Conservation (phyloP, 2,888 invertebrate genomes). For the Zhuqinia jingwanae region DNA sequence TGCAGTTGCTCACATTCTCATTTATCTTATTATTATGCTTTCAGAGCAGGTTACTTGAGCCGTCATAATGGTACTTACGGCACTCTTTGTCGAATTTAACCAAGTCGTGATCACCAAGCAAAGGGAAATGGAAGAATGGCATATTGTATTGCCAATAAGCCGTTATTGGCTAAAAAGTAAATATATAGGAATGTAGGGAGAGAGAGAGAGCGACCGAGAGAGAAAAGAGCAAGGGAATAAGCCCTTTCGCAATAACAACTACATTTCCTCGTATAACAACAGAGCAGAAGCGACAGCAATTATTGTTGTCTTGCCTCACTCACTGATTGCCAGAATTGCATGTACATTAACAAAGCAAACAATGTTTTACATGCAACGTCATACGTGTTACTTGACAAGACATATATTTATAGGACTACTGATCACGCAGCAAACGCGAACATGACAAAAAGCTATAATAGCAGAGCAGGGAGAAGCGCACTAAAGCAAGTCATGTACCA, state of each 20-base stretch:
- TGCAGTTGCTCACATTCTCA: not conserved
- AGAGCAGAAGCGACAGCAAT: not conserved
- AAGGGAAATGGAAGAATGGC: not conserved
- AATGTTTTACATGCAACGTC: not conserved
- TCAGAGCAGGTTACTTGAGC: slow-evolving; percentile 23
- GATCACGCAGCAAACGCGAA: too few relatives aligned
- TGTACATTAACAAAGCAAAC: not conserved
- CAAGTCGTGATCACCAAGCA: not conserved
- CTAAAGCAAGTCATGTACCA: not conserved
- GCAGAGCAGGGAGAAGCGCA: too few relatives aligned
- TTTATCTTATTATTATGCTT: slow-evolving; percentile 24
- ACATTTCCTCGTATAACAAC: too few relatives aligned
- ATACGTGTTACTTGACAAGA: not conserved
- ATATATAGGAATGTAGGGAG: not conserved
- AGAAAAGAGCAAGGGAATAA: not conserved
- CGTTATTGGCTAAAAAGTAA: not conserved
- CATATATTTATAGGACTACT: too few relatives aligned
- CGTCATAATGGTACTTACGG: slow-evolving; percentile 21
- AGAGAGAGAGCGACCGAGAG: not conserved
- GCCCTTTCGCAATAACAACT: slow-evolving; percentile 1
- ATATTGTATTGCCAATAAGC: slow-evolving; percentile 1
- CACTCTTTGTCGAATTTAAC: not conserved
- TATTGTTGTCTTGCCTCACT: not conserved
- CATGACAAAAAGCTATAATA: too few relatives aligned
- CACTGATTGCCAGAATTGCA: not conserved